Percentiles rank a stretch among this genome's conserved stretches.
phyloP scores from a whole-genome alignment of 2,888 invertebrate genomes.

The Oeneis ivallda region DNA sequence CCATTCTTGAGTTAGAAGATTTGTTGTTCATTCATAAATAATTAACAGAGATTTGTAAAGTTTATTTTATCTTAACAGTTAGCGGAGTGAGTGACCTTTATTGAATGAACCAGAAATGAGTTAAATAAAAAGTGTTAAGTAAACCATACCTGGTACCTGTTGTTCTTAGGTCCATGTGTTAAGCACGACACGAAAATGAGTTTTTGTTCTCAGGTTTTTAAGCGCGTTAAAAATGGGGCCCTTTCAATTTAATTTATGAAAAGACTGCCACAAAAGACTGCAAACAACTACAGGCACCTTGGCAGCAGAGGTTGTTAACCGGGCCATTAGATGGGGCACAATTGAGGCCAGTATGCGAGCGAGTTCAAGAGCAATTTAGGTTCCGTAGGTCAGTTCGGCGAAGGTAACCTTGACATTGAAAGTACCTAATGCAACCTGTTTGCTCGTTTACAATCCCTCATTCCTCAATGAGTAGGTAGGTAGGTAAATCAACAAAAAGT shows the following conservation, averaged over 20 bases:
- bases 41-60: background rate
- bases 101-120: conserved; percentile 16
- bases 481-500: background rate
- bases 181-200: conserved; percentile 15
- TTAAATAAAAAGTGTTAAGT: conserved; percentile 2
- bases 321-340: conserved; percentile 78
- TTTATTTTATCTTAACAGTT: conserved; percentile 2
- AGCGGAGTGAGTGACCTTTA: conserved; percentile 12
- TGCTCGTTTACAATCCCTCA: background rate
- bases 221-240: conserved; percentile 21
- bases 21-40: background rate
- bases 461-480: no score
- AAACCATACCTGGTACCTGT: no score
- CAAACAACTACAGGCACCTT: conserved; percentile 76
- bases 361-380: conserved; percentile 82
- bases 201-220: conserved; percentile 21
- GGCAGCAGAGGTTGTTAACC: conserved; percentile 81
- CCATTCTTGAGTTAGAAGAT: no score
- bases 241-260: conserved; percentile 18
- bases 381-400: conserved; percentile 81
- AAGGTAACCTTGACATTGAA: conserved; percentile 81
- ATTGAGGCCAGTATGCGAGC: conserved; percentile 81
- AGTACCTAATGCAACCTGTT: conserved; percentile 38
- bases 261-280: conserved; percentile 34
- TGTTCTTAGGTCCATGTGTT: background rate